Evolutionary conservation across 2,797 vertebrate genomes (phyloP), one percentile per base, ranked within the genome.

Genomic region (Onychomys torridus): DNA sequence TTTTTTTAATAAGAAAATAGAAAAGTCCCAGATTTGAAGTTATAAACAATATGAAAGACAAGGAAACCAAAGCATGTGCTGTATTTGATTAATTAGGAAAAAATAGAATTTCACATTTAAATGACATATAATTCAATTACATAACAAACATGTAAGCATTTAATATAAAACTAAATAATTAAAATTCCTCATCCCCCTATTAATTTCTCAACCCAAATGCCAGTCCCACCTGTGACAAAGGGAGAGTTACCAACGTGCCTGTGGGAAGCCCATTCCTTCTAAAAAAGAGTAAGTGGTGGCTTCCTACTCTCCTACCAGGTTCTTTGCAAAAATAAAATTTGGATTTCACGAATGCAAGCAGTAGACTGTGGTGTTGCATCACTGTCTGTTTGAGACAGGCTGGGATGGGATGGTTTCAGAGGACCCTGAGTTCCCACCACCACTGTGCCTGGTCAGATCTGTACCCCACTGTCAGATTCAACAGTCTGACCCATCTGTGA

Each of bases 401-500:
- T 89, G 57, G n/a, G 43, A 46, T 63, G 73, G 37, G 87, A 77
- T 17, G 8, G 21, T 52, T 78, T 78, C 32, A 21, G 75, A 49
- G 57, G 59, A 89, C 67, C 71, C 82, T 77, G 57, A 23, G n/a
- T 34, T 92, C 59, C 34, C 21, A 43, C 49, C 29, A 32, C n/a
- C 71, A 43, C n/a, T 27, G 71, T 49, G 75, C 57, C 57, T 52
- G 59, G 32, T 78, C 88, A 90, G 75, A 65, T n/a, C 23, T 27
- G 25, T 34, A 37, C 14, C 59, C 75, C 61, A 46, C 8, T 34
- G 52, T 46, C 78, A 65, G 46, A 94, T 94, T 92, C 75, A 98
- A 96, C 79, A 98, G 84, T 7, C 84, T 90, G 91, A 97, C 93
- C 13, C 4, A 21, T 97, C 81, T 97, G 97, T 59, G 98, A 98